Conservation (phyloP, 2,888 invertebrate species). For the Drosophila bunnanda region DNA sequence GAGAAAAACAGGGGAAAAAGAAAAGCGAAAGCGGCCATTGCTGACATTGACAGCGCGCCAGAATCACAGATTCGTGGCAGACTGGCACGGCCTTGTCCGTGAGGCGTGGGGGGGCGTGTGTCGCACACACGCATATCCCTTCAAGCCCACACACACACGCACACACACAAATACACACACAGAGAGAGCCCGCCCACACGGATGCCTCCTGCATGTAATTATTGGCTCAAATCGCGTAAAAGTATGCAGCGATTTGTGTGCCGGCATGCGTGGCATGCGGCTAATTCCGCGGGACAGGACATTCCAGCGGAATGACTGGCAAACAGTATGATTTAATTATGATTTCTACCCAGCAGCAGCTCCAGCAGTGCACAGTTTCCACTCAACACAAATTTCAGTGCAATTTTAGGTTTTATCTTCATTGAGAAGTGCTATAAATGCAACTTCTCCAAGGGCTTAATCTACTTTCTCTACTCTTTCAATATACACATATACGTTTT, state of each 20-base stretch:
- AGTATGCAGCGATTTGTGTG: conserved; percentile 56
- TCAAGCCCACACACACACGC: conserved; percentile 34
- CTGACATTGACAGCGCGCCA: conserved; percentile 8
- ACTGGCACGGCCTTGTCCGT: conserved; percentile 1
- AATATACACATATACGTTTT: neutral
- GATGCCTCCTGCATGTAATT: conserved; percentile 64
- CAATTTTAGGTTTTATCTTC: neutral
- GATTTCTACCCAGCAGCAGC: neutral
- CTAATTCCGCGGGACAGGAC: conserved; percentile 1
- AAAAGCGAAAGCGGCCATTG: conserved; percentile 20
- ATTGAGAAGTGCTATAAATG: no score
- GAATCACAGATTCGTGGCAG: conserved; percentile 5
- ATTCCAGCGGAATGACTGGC: neutral
- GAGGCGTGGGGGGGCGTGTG: neutral
- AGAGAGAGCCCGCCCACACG: neutral
- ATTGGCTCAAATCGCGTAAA: conserved; percentile 71
- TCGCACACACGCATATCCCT: conserved; percentile 1
- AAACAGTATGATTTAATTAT: conserved; percentile 54
- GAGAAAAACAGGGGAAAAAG: neutral
- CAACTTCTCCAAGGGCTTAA: neutral
- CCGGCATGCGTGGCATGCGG: conserved; percentile 34
- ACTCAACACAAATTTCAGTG: neutral
- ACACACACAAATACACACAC: neutral
- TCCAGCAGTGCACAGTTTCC: neutral
- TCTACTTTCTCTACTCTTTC: neutral